Base-by-base conservation (phyloP, 1,140 invertebrate species). In the Drosophila nannoptera region DNA sequence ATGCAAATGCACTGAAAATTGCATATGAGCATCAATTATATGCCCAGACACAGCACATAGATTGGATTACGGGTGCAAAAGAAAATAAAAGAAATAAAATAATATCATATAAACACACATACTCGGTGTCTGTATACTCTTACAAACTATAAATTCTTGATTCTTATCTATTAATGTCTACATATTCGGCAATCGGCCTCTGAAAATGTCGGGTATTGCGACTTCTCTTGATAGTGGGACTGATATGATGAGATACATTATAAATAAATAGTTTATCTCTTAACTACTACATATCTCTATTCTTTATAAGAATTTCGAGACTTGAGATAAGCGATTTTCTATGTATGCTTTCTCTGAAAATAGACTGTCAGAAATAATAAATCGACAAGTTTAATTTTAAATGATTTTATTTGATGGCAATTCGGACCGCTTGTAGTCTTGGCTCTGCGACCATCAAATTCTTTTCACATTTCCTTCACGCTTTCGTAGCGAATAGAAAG, bases 1-100 rank as follows among this genome's bases (percentile, higher is more conserved):
- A 74, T 82, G 77, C 78, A 82, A 82, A 77, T 69, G 78, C 78
- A 77, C 78, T 77, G 62, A 71, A 71, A 82, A 82, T 82, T 81
- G 67, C 78, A 82, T 77, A 61, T 62, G 70, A 70, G 71, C 74
- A 81, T 66, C 52, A 81, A 77, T 70, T 54, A 74, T 59, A 75
- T 58, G 54, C 40, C 48, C 50, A 73, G 49, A 67, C 58, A 77
- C 48, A 70, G 59, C 43, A 31, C 60, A 69, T 42, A 55, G 49
- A 63, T 63, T 55, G 54, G 36, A 11, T n/a, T 11, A 46, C 43
- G 53, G 65, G 58, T 58, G 65, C 65, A 58, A 63, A 48, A 55
- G 33, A 53, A 31, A 48, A 58, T 9, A 46, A 22, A 35, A 31
- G 3, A n/a, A 43, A 33, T 4, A 42, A 55, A 12, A 14, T 32